Percentiles rank a stretch among this genome's conserved stretches.
Conservation (phyloP, 2,113 vertebrate species). For the Ceuthmochares aereus region DNA sequence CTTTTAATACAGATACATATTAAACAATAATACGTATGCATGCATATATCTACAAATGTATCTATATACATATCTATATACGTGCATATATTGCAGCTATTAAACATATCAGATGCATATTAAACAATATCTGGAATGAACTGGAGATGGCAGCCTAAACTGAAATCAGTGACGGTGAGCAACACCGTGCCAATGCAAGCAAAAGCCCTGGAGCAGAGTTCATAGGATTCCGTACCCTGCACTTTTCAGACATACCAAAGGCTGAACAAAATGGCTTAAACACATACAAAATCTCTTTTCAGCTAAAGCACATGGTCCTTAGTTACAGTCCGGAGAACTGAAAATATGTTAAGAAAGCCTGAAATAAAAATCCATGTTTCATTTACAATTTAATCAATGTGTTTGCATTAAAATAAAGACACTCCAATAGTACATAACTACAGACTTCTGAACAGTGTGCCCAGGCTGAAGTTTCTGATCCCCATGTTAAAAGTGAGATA, state of each 20-base stretch:
- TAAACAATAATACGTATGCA: background rate
- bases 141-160: conserved; percentile 57
- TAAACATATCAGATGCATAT: background rate
- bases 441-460: background rate
- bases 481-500: background rate
- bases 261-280: background rate
- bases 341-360: background rate
- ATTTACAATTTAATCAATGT: background rate
- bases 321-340: background rate
- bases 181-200: accelerated
- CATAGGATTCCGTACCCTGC: background rate
- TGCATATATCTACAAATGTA: accelerated
- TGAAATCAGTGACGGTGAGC: background rate
- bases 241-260: background rate
- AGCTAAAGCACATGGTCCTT: background rate
- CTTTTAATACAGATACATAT: background rate
- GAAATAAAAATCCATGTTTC: background rate
- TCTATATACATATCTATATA: background rate
- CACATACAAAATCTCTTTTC: background rate
- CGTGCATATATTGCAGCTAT: background rate
- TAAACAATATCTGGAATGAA: background rate
- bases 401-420: background rate
- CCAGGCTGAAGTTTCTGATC: background rate
- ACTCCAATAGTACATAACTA: background rate
- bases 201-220: background rate